phyloP scores from a whole-genome alignment of 2,797 vertebrate genomes.

The Phoebastria nigripes region DNA sequence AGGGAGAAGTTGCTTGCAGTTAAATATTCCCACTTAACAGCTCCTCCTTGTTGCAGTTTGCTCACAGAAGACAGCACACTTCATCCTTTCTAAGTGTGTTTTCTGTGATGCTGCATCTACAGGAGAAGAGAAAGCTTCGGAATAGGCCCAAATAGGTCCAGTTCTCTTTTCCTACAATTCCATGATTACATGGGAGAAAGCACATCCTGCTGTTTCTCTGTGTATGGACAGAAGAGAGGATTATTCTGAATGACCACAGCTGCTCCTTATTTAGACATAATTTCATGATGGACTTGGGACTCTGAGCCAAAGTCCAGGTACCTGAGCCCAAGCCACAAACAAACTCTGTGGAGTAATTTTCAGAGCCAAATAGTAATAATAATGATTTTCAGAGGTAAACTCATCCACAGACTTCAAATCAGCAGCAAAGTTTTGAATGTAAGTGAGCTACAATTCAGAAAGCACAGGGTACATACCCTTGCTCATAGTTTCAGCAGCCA shows the following conservation, averaged over 20 bases:
- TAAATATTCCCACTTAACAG: background rate
- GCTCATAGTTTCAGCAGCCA: background rate
- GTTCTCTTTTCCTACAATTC: background rate
- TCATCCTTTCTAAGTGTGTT: background rate
- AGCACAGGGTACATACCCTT: background rate
- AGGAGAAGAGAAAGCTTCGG: background rate
- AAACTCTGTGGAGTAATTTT: background rate
- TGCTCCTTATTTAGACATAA: background rate
- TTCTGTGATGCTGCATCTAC: background rate
- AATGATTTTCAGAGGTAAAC: background rate
- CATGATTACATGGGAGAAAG: background rate
- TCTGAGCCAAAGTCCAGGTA: background rate
- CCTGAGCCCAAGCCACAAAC: background rate
- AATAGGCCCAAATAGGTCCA: background rate
- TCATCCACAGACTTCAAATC: background rate
- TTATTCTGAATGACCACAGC: background rate
- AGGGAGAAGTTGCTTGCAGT: background rate
- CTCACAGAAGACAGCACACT: background rate
- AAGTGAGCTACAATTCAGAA: background rate
- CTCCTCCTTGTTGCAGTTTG: background rate
- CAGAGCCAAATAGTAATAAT: background rate
- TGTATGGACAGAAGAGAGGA: background rate
- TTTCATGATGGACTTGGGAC: background rate
- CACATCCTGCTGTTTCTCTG: background rate
- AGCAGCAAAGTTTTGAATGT: background rate